Base-by-base conservation (phyloP, 2,888 invertebrate species). In the Cryptocephalus moraei region DNA sequence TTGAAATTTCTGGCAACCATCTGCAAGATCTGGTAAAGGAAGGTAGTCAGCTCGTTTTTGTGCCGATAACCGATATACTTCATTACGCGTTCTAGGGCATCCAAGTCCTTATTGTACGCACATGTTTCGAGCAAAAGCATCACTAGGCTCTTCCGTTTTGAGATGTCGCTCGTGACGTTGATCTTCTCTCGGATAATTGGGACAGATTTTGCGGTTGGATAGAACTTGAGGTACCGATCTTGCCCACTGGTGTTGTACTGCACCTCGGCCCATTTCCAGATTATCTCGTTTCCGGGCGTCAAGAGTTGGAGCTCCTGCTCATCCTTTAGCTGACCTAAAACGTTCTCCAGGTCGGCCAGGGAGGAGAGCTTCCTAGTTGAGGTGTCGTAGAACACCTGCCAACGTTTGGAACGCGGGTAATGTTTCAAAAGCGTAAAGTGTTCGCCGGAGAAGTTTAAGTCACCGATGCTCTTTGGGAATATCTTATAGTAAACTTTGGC, bases 61-160 rank as follows among this genome's bases (percentile, higher is more conserved):
- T 54, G 54, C 9, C 58, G 48, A 1, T 22, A 9, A 41, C 38
- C 45, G 33, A 56, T 50, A 47, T 56, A 56, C 45, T 53, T 51
- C 44, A 58, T 46, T 8, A 56, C 52, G 33, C 44, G 12, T 39
- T 46, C 41, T 33, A 56, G 50, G n/a, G 49, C 39, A n/a, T 44
- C 39, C 32, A 54, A 46, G 42, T 56, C 54, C 36, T 56, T 51
- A 40, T 52, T 50, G 33, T 40, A 14, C 36, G 49, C 45, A 43
- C 55, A 58, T 40, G 48, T 44, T 11, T 43, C 33, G 14, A 56
- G 41, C 13, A 58, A 32, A 13, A 45, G 39, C 12, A 39, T 48
- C 14, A 58, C 33, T 9, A 51, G 39, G 14, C 12, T 34, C 4
- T 38, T 9, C 32, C 58, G 50, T 10, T 44, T 44, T 9, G 1